Percentiles rank a stretch among this genome's conserved stretches.
These are phyloP conservation scores for Drosophila ficusphila DNA, from an alignment of 1,140 invertebrate species.

Conservation along the genomic window DNA sequence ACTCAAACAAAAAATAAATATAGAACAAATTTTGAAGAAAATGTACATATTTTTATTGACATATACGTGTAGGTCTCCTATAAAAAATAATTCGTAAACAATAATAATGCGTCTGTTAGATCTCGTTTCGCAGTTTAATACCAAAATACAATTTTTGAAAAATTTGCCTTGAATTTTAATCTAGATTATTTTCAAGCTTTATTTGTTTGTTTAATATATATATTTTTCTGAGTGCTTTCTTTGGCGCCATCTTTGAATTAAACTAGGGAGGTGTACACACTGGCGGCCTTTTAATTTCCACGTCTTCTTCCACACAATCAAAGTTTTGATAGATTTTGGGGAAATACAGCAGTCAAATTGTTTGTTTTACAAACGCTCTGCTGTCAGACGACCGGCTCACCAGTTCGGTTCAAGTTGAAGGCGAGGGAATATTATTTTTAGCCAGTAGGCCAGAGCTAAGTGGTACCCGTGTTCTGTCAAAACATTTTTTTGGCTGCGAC, in stretches of 20 bases:
- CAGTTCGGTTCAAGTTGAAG: conserved; percentile 53
- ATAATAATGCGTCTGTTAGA: too few relatives aligned
- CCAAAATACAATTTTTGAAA: too few relatives aligned
- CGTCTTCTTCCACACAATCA: not conserved
- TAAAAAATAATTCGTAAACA: too few relatives aligned
- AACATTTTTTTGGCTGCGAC: conserved; percentile 24
- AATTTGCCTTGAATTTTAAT: too few relatives aligned
- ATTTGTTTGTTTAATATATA: too few relatives aligned
- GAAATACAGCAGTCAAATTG: not conserved
- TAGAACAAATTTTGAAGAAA: too few relatives aligned
- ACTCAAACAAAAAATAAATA: too few relatives aligned
- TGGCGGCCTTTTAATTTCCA: not conserved
- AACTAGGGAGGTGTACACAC: not conserved
- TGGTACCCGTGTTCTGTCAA: conserved; percentile 24
- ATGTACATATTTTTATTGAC: too few relatives aligned
- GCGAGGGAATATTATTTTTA: conserved; percentile 53
- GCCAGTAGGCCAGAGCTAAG: conserved; percentile 52
- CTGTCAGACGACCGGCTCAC: not conserved
- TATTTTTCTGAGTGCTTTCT: too few relatives aligned
- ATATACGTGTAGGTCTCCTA: too few relatives aligned
- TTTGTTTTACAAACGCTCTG: not conserved
- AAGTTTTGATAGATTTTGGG: not conserved
- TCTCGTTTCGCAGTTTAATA: too few relatives aligned
- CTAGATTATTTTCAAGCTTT: too few relatives aligned
- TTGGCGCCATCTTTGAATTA: conserved; percentile 4